A percentile compares a stretch with the other conserved stretches of the same genome.
phyloP scores from a whole-genome alignment of 1,140 invertebrate species.

The Drosophila funebris region DNA sequence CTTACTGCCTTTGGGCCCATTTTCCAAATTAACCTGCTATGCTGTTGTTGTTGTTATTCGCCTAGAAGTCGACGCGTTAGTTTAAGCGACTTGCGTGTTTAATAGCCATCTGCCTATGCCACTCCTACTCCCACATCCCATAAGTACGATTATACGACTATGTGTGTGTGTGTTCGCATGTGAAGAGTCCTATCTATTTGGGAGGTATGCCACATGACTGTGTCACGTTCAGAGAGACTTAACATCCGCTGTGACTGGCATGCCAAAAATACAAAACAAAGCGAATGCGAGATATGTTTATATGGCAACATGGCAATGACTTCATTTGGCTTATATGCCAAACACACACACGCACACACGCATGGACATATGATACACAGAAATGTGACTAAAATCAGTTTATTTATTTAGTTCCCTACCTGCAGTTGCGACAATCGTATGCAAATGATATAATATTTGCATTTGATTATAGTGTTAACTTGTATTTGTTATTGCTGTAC shows the following conservation, averaged over 20 bases:
- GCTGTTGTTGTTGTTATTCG: neutral
- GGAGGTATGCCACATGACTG: neutral
- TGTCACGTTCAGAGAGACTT: slow-evolving; percentile 62
- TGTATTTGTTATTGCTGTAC: neutral
- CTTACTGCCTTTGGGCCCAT: slow-evolving; percentile 36
- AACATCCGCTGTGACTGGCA: slow-evolving; percentile 69
- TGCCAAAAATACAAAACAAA: slow-evolving; percentile 55
- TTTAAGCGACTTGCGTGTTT: slow-evolving; percentile 71
- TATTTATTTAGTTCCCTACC: slow-evolving; percentile 29
- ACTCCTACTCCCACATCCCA: slow-evolving; percentile 2
- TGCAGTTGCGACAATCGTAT: slow-evolving; percentile 40
- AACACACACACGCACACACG: neutral
- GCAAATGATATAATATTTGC: slow-evolving; percentile 46
- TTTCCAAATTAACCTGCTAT: slow-evolving; percentile 68
- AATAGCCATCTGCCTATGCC: slow-evolving; percentile 46
- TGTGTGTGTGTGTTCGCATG: slow-evolving; percentile 7
- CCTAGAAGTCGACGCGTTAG: slow-evolving; percentile 42
- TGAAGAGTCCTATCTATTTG: neutral
- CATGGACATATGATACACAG: neutral
- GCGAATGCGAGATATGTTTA: slow-evolving; percentile 7
- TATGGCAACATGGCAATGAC: slow-evolving; percentile 59
- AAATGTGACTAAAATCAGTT: slow-evolving; percentile 53
- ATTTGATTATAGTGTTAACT: slow-evolving; percentile 33
- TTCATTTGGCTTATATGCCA: slow-evolving; percentile 46
- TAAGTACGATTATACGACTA: slow-evolving; percentile 14